Base-by-base conservation (phyloP, 2,113 vertebrate species). In the Anthoscopus minutus region DNA sequence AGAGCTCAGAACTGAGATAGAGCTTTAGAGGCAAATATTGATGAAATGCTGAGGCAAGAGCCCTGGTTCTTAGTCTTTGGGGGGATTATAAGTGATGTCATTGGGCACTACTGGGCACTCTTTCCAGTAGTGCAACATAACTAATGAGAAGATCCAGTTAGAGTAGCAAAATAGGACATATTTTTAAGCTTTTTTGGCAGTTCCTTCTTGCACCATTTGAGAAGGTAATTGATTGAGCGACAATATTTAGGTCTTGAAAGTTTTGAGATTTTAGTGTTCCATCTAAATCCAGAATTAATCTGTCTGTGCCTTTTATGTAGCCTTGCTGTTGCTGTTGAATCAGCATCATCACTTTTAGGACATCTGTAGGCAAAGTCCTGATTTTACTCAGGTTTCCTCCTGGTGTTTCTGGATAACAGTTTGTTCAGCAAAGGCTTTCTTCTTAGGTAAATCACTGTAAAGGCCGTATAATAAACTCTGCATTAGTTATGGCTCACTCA, bases 401-500 rank as follows among this genome's bases (percentile, higher is more conserved):
- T 42, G 22, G 24, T 84, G 64, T 19, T 78, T 33, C 33, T 60
- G 57, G 22, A 4, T 71, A 30, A 18, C 6, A 33, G 16, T 35
- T 13, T 94, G 38, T 84, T 78, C 56, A 70, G 51, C 2, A 4
- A 19, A 81, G 40, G 56, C 40, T 80, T 81, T 74, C 78, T 81
- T 4, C 0, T 87, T 40, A 72, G 65, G 35, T 71, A 56, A 62
- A 58, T 74, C 38, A 22, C 58, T 57, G 50, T 23, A 15, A 81
- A 89, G 77, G 60, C 65, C 28, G 1, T 20, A 4, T 44, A n/a
- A 91, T 78, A 73, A 91, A 71, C 69, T 87, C 24, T 51, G 65
- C 78, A 53, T 94, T 87, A 91, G 89, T 81, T 89, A 40, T 37
- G 48, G 65, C 87, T 93, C 87, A 64, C 89, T 94, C 92, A 44